These are phyloP conservation scores for Desmophyllum pertusum DNA, from an alignment of 92 coral and sea anemone genomes.

Conservation along the genomic window DNA sequence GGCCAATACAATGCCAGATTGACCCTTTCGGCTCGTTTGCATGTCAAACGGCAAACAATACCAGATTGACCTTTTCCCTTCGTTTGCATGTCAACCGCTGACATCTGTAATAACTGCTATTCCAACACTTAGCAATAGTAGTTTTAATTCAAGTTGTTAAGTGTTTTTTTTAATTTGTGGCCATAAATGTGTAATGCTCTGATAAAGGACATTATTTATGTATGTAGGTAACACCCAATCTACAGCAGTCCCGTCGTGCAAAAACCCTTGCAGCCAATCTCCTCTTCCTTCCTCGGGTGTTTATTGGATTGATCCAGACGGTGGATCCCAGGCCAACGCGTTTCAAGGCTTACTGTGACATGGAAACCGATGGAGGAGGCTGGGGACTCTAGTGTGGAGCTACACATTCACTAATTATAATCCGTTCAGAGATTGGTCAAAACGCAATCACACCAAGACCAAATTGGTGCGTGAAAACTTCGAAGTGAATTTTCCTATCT, in stretches of 20 bases:
- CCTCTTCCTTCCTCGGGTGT: conserved; percentile 43
- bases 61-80: too few relatives aligned
- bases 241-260: conserved; percentile 31
- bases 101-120: too few relatives aligned
- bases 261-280: conserved; percentile 10
- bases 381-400: conserved; percentile 38
- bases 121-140: too few relatives aligned
- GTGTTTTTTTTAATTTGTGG: too few relatives aligned
- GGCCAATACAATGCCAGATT: too few relatives aligned
- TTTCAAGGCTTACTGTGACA: conserved; percentile 69
- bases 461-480: neutral
- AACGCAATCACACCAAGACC: conserved; percentile 35
- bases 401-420: conserved; percentile 16
- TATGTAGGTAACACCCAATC: neutral
- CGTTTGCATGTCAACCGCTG: too few relatives aligned
- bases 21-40: too few relatives aligned
- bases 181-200: neutral
- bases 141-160: too few relatives aligned
- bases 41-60: too few relatives aligned
- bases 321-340: conserved; percentile 28
- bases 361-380: conserved; percentile 27
- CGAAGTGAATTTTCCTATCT: neutral
- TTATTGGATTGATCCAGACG: conserved; percentile 68
- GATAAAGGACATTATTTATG: neutral
- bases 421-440: neutral